A percentile compares a stretch with the other conserved stretches of the same genome.
Evolutionary conservation across 2,113 vertebrate genomes (phyloP).

Genomic region (Brachypteracias leptosomus): DNA sequence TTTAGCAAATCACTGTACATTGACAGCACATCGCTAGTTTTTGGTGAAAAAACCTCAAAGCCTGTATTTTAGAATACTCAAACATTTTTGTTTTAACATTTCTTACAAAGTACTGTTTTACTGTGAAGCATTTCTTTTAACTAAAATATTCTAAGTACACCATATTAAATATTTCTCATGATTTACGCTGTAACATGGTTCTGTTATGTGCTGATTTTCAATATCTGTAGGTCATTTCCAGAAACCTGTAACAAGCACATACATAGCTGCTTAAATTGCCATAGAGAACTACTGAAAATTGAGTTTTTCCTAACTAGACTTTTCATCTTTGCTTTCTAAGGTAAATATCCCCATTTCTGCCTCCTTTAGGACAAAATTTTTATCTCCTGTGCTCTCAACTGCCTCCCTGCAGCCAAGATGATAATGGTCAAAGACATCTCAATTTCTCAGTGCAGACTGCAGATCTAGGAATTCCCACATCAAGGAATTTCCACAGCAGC

Average conservation of each 20-base stretch:
- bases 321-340: not conserved
- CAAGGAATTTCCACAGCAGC: not conserved
- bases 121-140: not conserved
- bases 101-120: not conserved
- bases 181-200: not conserved
- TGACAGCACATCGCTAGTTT: not conserved
- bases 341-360: not conserved
- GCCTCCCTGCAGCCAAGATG: not conserved
- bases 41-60: not conserved
- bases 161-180: not conserved
- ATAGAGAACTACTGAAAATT: not conserved
- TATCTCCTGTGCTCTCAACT: fast-evolving
- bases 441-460: not conserved
- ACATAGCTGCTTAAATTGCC: not conserved
- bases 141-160: not conserved
- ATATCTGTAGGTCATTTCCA: not conserved
- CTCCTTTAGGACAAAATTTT: not conserved
- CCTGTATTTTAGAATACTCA: not conserved
- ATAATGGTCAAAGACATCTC: not conserved
- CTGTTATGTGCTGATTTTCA: not conserved
- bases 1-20: not conserved
- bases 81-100: not conserved
- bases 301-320: not conserved
- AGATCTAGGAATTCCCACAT: not conserved
- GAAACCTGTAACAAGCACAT: not conserved